Percentiles rank a stretch among this genome's conserved stretches.
Conservation (phyloP, 53 echinoderm and acorn worm genomes). For the Zoroaster sp. region DNA sequence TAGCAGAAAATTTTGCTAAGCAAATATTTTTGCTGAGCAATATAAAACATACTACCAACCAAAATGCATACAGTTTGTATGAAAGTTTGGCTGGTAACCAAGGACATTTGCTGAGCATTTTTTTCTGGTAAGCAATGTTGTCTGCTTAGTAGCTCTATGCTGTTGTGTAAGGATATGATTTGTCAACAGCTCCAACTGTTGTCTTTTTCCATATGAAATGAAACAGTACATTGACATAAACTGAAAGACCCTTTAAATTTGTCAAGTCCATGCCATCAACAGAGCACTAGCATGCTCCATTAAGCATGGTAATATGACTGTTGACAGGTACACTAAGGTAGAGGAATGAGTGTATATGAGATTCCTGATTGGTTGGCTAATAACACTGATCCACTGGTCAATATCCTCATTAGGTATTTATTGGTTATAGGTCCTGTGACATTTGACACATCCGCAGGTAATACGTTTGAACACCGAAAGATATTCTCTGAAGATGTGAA, state of each 20-base stretch:
- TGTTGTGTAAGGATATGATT: neutral
- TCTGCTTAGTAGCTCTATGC: no score
- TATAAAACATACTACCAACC: no score
- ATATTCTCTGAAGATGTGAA: no score
- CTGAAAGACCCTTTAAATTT: neutral
- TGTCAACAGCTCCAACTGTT: neutral
- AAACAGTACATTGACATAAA: neutral
- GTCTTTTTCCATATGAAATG: neutral
- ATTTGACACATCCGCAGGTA: no score
- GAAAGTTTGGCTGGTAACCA: no score
- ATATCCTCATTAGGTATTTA: slow-evolving; percentile 19
- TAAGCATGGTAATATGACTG: slow-evolving; percentile 16
- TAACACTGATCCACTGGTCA: neutral
- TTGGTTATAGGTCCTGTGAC: neutral
- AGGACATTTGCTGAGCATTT: no score
- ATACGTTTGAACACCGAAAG: no score
- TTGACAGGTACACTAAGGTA: neutral
- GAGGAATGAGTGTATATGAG: neutral
- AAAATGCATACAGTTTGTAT: no score
- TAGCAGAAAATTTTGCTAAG: no score
- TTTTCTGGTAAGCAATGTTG: no score
- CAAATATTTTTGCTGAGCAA: no score
- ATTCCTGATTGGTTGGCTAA: neutral
- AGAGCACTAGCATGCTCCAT: neutral
- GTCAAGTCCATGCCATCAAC: neutral